Conservation (phyloP, 64 coral and sea anemone genomes). For the Porites lutea region DNA sequence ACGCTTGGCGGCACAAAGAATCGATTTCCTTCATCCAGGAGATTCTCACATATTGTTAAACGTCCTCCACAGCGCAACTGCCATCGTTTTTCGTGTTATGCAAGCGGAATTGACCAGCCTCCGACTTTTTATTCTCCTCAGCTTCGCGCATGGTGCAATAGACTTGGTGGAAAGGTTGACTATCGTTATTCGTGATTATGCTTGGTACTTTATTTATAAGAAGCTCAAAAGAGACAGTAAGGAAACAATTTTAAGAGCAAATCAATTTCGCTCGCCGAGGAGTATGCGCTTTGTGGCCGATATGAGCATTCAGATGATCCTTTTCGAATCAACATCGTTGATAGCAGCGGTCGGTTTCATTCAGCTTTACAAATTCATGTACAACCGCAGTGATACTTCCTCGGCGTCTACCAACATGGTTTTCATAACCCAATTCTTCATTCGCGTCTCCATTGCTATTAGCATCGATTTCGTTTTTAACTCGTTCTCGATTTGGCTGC, state of each 20-base stretch:
- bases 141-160: conserved; percentile 61
- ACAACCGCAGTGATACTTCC: conserved; percentile 14
- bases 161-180: conserved; percentile 78
- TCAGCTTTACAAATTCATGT: conserved; percentile 70
- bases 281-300: conserved; percentile 83
- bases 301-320: conserved; percentile 79
- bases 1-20: conserved; percentile 69
- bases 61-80: conserved; percentile 35
- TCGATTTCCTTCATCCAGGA: conserved; percentile 63
- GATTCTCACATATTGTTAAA: conserved; percentile 31
- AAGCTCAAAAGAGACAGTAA: conserved; percentile 26
- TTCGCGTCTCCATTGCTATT: conserved; percentile 47
- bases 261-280: conserved; percentile 19
- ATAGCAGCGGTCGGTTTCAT: conserved; percentile 79
- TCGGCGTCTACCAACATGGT: background rate
- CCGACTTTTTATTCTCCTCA: conserved; percentile 60
- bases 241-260: background rate
- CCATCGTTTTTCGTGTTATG: conserved; percentile 76
- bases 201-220: conserved; percentile 79
- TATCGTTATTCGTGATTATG: conserved; percentile 75
- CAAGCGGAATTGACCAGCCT: conserved; percentile 75
- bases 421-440: conserved; percentile 37
- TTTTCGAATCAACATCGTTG: conserved; percentile 73
- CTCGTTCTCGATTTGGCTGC: conserved; percentile 66
- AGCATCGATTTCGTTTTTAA: conserved; percentile 76